These are phyloP conservation scores for Isaurus tuberculatus DNA, from an alignment of 92 coral and sea anemone genomes.

Conservation along the genomic window DNA sequence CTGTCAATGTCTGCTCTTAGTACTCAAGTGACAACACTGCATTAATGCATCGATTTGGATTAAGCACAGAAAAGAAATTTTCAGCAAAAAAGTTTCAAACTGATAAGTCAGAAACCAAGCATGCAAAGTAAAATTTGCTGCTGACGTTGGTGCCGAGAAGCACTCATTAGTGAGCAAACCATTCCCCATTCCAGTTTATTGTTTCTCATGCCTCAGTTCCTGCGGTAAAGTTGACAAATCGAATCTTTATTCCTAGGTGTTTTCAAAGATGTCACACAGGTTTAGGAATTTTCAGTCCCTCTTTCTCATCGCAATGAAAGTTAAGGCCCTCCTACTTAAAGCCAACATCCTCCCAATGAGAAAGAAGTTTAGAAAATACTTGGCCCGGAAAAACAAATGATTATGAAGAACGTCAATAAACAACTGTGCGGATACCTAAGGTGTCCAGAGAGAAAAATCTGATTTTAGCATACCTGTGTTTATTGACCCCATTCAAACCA, in stretches of 20 bases:
- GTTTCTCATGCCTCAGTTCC: conserved; percentile 23
- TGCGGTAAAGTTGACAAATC: conserved; percentile 40
- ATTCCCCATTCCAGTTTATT: background rate
- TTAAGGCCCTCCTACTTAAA: conserved; percentile 34
- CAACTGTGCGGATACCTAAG: conserved; percentile 46
- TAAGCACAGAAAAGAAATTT: too few relatives aligned
- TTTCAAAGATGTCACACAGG: conserved; percentile 35
- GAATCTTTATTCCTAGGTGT: conserved; percentile 17
- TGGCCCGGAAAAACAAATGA: conserved; percentile 36
- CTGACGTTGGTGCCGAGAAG: background rate
- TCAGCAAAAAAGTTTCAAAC: background rate
- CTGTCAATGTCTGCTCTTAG: background rate
- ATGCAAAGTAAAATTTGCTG: background rate
- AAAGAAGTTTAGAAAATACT: conserved; percentile 26
- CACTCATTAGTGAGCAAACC: background rate
- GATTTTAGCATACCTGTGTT: conserved; percentile 39
- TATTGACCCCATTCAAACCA: conserved; percentile 25
- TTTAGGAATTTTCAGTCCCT: conserved; percentile 55
- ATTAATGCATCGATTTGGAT: background rate
- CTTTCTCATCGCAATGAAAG: conserved; percentile 37
- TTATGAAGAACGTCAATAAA: conserved; percentile 44
- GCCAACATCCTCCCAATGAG: conserved; percentile 47
- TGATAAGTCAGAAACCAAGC: background rate
- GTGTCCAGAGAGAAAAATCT: conserved; percentile 48
- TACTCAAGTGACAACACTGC: background rate